phyloP scores from a whole-genome alignment of 2,888 invertebrate species.

The Drosophila prostipennis region DNA sequence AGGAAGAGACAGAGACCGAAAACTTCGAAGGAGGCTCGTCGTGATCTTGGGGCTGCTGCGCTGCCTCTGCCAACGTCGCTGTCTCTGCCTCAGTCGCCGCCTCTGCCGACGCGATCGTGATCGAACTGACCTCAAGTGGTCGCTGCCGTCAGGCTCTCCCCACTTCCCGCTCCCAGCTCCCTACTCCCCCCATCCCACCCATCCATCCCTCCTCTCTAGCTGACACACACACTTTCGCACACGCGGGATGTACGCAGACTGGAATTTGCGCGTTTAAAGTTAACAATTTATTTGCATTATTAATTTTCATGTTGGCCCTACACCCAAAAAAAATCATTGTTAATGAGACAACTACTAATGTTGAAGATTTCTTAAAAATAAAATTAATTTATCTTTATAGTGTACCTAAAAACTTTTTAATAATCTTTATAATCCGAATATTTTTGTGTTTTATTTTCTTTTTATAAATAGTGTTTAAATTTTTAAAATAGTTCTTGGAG shows the following conservation, averaged over 20 bases:
- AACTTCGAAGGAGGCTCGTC: conserved; percentile 70
- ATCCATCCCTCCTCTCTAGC: not conserved
- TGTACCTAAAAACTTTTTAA: too few relatives aligned
- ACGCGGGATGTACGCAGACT: conserved; percentile 34
- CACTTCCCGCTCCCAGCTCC: not conserved
- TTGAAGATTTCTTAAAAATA: too few relatives aligned
- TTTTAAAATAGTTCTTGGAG: too few relatives aligned
- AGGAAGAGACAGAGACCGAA: conserved; percentile 28
- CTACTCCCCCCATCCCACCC: conserved; percentile 1
- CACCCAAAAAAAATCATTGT: not conserved
- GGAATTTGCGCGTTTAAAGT: conserved; percentile 74
- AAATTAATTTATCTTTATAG: too few relatives aligned
- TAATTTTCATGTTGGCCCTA: conserved; percentile 71
- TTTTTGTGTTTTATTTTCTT: too few relatives aligned
- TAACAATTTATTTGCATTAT: conserved; percentile 80
- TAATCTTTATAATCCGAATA: too few relatives aligned
- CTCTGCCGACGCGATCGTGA: conserved; percentile 60
- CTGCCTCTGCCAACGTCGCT: conserved; percentile 27
- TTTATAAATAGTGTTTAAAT: too few relatives aligned
- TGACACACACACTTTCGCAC: conserved; percentile 10
- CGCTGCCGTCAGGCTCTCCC: conserved; percentile 21
- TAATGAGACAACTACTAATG: too few relatives aligned
- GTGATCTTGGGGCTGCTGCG: conserved; percentile 52
- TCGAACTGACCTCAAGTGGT: conserved; percentile 75
- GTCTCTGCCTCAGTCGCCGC: too few relatives aligned